Conservation (phyloP, 2,797 vertebrate genomes). For the Pteropus rufus region DNA sequence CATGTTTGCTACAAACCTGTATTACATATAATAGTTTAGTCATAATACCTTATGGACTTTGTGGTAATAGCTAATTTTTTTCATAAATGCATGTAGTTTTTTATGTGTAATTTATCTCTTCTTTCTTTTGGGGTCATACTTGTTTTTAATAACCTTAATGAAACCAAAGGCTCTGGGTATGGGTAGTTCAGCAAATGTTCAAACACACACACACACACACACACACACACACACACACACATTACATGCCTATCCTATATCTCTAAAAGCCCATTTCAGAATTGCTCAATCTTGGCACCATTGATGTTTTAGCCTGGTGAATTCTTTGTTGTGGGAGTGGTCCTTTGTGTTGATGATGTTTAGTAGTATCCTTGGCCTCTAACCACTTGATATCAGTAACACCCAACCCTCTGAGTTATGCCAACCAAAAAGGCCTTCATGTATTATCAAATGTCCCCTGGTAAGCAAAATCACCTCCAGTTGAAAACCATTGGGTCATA, state of each 20-base stretch:
- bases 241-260: rapidly evolving
- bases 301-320: background rate
- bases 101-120: background rate
- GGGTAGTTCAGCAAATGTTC: background rate
- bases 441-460: background rate
- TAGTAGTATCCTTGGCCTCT: background rate
- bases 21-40: background rate
- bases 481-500: background rate
- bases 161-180: background rate
- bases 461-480: background rate
- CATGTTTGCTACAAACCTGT: background rate
- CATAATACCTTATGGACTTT: background rate
- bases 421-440: background rate
- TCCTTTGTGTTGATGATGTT: background rate
- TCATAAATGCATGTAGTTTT: background rate
- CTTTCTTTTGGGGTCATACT: background rate
- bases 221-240: too few relatives aligned
- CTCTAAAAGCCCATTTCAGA: background rate
- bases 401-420: background rate
- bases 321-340: background rate
- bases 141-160: background rate
- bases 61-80: background rate
- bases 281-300: background rate
- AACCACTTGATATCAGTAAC: background rate
- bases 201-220: background rate